Conservation (phyloP, 2,797 vertebrate genomes). For the Pseudochirops corinnae region DNA sequence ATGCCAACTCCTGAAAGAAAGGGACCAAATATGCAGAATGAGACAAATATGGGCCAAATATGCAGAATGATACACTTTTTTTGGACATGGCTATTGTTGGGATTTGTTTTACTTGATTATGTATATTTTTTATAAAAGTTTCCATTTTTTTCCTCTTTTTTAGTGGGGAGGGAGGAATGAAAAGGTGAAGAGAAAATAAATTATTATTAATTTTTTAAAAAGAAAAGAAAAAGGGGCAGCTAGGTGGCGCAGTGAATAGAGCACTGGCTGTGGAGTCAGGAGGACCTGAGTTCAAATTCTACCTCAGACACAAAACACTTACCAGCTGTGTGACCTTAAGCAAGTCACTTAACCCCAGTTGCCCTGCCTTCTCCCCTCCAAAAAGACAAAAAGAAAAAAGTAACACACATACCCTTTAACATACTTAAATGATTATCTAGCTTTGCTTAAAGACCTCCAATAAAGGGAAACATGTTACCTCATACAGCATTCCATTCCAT, state of each 20-base stretch:
- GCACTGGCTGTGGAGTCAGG: too few relatives aligned
- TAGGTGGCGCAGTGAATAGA: too few relatives aligned
- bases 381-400: too few relatives aligned
- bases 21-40: neutral
- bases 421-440: neutral
- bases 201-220: neutral
- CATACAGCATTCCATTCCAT: neutral
- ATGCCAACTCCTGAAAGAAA: neutral
- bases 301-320: too few relatives aligned
- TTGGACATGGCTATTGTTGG: neutral
- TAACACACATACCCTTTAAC: neutral
- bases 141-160: neutral
- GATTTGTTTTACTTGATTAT: neutral
- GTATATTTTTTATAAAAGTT: neutral
- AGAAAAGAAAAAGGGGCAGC: neutral
- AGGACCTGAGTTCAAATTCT: too few relatives aligned
- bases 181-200: neutral
- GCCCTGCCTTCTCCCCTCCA: too few relatives aligned
- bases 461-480: neutral
- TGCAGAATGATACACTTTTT: neutral
- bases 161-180: neutral
- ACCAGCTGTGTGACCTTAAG: too few relatives aligned
- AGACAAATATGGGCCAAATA: neutral
- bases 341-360: too few relatives aligned
- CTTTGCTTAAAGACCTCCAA: neutral